Percentiles rank a stretch among this genome's conserved stretches.
phyloP scores from a whole-genome alignment of 2,888 invertebrate genomes.

The Mythimna ferrago region DNA sequence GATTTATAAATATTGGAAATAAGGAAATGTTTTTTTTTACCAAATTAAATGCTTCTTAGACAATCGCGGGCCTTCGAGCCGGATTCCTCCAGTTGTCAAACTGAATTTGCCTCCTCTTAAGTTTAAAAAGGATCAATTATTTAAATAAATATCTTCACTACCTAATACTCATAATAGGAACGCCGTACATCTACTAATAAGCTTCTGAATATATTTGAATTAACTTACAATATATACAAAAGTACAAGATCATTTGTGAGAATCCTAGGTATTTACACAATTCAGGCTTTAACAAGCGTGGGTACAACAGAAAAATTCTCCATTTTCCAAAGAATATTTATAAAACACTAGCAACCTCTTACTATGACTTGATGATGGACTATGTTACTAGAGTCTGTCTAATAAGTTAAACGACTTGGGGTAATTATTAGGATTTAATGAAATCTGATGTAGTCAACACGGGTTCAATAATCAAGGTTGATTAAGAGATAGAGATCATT shows the following conservation, averaged over 20 bases:
- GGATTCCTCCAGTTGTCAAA: not conserved
- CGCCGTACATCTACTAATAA: not conserved
- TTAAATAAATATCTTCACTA: slow-evolving; percentile 28
- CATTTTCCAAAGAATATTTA: not conserved
- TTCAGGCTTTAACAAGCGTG: not conserved
- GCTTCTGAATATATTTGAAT: not conserved
- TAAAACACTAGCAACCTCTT: too few relatives aligned
- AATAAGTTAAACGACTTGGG: too few relatives aligned
- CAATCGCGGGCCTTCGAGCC: too few relatives aligned
- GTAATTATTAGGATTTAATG: too few relatives aligned
- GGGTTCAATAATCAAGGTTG: too few relatives aligned
- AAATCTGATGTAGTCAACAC: too few relatives aligned
- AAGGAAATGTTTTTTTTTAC: too few relatives aligned
- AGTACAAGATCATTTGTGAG: not conserved
- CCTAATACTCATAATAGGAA: slow-evolving; percentile 40
- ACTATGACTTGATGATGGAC: too few relatives aligned
- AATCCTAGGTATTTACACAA: not conserved
- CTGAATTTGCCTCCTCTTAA: slow-evolving; percentile 3
- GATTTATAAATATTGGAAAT: too few relatives aligned
- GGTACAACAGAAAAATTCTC: not conserved
- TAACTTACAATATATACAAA: not conserved
- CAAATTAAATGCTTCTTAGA: not conserved
- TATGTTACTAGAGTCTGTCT: too few relatives aligned
- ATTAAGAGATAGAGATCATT: too few relatives aligned
- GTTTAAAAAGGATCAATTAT: slow-evolving; percentile 1